Conservation (phyloP, 2,113 vertebrate genomes). For the Periophthalmodon schlosseri region DNA sequence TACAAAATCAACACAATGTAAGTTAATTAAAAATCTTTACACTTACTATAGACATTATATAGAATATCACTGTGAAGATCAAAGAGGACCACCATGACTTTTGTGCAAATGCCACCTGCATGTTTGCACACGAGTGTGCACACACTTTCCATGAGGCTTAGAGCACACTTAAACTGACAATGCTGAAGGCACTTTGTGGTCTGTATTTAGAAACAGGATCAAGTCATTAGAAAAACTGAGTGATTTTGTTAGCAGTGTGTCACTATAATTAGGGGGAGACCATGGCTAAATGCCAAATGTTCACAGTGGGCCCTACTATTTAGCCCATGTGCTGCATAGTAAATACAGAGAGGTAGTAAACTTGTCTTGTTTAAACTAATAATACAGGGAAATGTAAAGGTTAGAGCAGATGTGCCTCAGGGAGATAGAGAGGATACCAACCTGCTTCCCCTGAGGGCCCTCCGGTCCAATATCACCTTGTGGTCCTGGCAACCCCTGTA, state of each 20-base stretch:
- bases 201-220: constrained; percentile 61
- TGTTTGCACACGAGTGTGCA: constrained; percentile 47
- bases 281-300: constrained; percentile 46
- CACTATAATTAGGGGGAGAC: constrained; percentile 30
- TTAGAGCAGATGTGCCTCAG: constrained; percentile 48
- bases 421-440: constrained; percentile 57
- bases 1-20: constrained; percentile 46
- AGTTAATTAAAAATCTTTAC: neutral
- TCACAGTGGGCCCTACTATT: constrained; percentile 33
- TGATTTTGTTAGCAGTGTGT: constrained; percentile 28
- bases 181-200: constrained; percentile 47
- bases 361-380: constrained; percentile 37
- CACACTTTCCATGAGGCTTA: constrained; percentile 46
- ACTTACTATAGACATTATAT: neutral
- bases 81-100: constrained; percentile 33
- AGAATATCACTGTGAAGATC: neutral
- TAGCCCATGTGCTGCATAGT: constrained; percentile 20
- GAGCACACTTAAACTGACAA: constrained; percentile 31
- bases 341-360: constrained; percentile 16
- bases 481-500: constrained; percentile 84
- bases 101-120: constrained; percentile 27
- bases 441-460: constrained; percentile 86
- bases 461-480: constrained; percentile 85
- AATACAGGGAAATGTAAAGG: constrained; percentile 49
- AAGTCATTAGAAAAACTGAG: constrained; percentile 14